Evolutionary conservation across 1,140 invertebrate genomes (phyloP).

Genomic region (Sinella curviseta): DNA sequence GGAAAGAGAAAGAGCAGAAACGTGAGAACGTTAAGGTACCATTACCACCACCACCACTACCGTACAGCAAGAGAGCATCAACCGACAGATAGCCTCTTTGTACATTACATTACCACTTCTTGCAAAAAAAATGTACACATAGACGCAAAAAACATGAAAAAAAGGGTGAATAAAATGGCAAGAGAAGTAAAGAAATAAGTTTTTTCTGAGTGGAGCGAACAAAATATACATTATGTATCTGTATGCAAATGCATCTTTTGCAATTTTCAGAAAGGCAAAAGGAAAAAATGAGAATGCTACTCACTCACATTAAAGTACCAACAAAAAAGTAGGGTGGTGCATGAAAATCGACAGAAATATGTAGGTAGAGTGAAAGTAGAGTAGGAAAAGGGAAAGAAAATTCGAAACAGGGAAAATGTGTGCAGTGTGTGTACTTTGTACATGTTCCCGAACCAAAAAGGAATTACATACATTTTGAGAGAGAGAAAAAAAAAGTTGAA

Average conservation of each 20-base stretch:
- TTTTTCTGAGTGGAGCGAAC: too few species aligned
- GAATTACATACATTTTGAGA: too few species aligned
- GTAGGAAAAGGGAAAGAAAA: background rate
- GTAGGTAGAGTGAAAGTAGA: background rate
- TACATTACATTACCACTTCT: background rate
- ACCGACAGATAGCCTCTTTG: background rate
- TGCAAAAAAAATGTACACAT: too few species aligned
- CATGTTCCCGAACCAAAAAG: too few species aligned
- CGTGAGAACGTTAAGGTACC: background rate
- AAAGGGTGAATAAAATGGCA: background rate
- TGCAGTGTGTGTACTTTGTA: too few species aligned
- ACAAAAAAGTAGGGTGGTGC: background rate
- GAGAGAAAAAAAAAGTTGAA: background rate
- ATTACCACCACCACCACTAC: background rate
- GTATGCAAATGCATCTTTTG: conserved; percentile 11
- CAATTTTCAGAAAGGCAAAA: conserved; percentile 3
- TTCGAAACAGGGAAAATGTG: too few species aligned
- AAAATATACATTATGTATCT: conserved; percentile 10
- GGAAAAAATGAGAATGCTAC: background rate
- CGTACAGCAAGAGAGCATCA: background rate
- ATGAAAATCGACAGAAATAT: too few species aligned
- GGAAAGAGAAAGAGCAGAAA: background rate
- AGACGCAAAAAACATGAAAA: background rate
- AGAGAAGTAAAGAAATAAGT: too few species aligned
- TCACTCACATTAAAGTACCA: too few species aligned